Evolutionary conservation across 2,888 invertebrate genomes (phyloP), one percentile per base, ranked within the genome.

Genomic region (Dryadula phaetusa): DNA sequence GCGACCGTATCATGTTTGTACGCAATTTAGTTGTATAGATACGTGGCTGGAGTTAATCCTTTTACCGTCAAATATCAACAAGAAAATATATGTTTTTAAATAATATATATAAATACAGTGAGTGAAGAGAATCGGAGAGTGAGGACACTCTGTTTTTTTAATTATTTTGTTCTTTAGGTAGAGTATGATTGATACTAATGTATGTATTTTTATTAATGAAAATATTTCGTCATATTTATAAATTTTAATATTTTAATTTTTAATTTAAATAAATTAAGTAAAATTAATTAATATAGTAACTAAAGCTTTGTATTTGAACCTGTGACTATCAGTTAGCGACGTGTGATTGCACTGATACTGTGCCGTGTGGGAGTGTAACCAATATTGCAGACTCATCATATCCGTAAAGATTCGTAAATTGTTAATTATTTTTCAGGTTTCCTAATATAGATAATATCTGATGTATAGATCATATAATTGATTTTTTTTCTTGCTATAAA

Each of bases 1-100:
- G 5, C 12, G 10, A 10, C 3, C 52, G 28, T 16, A 52, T 52
- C 52, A 8, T 8, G 25, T 16, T 28, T 32, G 52, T 32, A 16
- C 52, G 52, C 28, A 28, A 32, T 52, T 52, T 32, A 28, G 16
- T 32, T 52, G n/a, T 16, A 28, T 1, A 52, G 28, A 18, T 18
- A 52, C 52, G 52, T 52, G 28, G 28, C 8, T 10, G 16, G 16
- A 32, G 52, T 28, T 32, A 12, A 52, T 52, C 28, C 52, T 32
- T 28, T 10, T 16, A 8, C 3, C 10, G 6, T 22, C 5, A 22
- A 22, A 14, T 22, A 7, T 20, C 14, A 0, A 6, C 22, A 47
- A 5, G 25, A 12, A 22, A 8, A 25, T 14, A 16, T 47, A n/a
- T 49, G n/a, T 18, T 44, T 20, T 20, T 8, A 37, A 37, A 14